A percentile compares a stretch with the other conserved stretches of the same genome.
These are phyloP conservation scores for Caenorhabditis briggsae DNA, from an alignment of 1,140 invertebrate genomes.

Conservation along the genomic window DNA sequence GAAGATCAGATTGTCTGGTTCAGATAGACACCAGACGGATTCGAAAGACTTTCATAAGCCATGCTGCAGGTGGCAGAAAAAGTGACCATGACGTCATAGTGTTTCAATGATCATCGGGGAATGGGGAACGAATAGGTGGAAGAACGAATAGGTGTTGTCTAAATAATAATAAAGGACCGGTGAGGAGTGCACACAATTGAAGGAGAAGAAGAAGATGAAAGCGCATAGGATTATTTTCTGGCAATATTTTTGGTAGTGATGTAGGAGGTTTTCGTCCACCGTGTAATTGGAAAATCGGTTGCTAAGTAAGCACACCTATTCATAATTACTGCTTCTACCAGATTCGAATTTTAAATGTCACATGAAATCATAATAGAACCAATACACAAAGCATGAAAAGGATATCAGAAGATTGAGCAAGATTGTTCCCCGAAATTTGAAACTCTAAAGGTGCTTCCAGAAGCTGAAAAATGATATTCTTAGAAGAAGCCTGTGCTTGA, in stretches of 20 bases:
- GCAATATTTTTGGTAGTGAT: too few relatives aligned
- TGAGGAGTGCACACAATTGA: slow-evolving; percentile 6
- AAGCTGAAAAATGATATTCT: not conserved
- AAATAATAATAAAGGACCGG: slow-evolving; percentile 36
- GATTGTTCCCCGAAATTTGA: not conserved
- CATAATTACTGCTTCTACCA: too few relatives aligned
- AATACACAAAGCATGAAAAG: not conserved
- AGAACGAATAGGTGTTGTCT: not conserved
- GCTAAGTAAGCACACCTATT: too few relatives aligned
- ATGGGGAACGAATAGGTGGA: not conserved
- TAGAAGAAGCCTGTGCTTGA: not conserved
- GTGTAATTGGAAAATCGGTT: too few relatives aligned
- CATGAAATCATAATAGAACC: not conserved
- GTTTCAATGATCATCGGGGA: slow-evolving; percentile 11
- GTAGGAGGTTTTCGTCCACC: too few relatives aligned
- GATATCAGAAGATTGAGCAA: not conserved
- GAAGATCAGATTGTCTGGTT: too few relatives aligned
- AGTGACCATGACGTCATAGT: slow-evolving; percentile 1
- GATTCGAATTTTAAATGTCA: too few relatives aligned
- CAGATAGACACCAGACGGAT: too few relatives aligned
- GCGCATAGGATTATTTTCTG: too few relatives aligned
- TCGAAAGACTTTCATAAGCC: too few relatives aligned
- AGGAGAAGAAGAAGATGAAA: not conserved
- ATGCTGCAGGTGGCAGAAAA: not conserved
- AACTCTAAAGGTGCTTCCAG: not conserved